Conservation (phyloP, 2,797 vertebrate species). For the Melanotaenia boesemani region DNA sequence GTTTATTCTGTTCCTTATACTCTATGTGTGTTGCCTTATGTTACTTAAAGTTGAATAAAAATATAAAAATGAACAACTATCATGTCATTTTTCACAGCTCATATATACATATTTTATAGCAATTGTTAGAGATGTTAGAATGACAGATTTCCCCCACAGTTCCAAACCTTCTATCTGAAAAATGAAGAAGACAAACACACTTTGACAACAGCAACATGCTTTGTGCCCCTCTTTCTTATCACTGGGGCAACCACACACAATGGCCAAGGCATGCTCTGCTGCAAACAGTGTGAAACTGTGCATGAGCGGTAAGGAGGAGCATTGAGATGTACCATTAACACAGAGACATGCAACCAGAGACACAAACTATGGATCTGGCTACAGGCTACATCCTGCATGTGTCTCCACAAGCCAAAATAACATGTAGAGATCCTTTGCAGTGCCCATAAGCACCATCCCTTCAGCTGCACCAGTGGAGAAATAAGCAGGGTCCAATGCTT, state of each 20-base stretch:
- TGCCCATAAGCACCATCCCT: constrained; percentile 34
- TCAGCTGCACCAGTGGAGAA: constrained; percentile 58
- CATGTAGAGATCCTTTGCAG: constrained; percentile 49
- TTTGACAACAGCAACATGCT: constrained; percentile 41
- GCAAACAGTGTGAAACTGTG: constrained; percentile 70
- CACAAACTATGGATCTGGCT: constrained; percentile 57
- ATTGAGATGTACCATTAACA: constrained; percentile 44
- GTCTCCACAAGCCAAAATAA: constrained; percentile 66
- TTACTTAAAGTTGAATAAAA: neutral
- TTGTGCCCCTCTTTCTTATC: constrained; percentile 63
- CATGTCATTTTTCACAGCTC: constrained; percentile 7
- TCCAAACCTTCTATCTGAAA: constrained; percentile 27
- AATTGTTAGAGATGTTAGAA: neutral
- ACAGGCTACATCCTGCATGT: constrained; percentile 65
- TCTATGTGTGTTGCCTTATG: constrained; percentile 3
- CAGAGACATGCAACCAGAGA: constrained; percentile 34
- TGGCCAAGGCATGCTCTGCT: constrained; percentile 61
- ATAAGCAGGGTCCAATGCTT: constrained; percentile 46
- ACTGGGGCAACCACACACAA: constrained; percentile 77
- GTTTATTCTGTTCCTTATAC: constrained; percentile 43
- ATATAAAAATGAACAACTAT: neutral
- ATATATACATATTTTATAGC: neutral
- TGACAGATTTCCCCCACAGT: constrained; percentile 6
- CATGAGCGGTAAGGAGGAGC: constrained; percentile 53
- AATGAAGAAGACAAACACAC: constrained; percentile 34